Conservation (phyloP, 2,888 invertebrate genomes). For the Antheraea yamamai region DNA sequence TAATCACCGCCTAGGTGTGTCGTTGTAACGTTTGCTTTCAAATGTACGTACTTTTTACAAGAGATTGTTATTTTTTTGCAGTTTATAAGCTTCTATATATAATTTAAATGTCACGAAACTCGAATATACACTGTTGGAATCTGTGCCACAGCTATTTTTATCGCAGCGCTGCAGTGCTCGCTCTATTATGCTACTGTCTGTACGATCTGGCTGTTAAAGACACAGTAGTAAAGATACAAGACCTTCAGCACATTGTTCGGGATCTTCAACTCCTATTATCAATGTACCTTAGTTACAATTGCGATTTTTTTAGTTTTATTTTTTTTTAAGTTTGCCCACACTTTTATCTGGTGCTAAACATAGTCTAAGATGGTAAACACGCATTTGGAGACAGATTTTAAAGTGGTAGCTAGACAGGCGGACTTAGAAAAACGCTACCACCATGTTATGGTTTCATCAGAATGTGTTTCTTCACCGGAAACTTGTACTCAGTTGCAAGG, state of each 20-base stretch:
- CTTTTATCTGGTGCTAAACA: too few relatives aligned
- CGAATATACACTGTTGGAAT: not conserved
- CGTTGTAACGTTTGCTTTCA: not conserved
- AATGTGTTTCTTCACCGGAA: too few relatives aligned
- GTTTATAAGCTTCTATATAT: not conserved
- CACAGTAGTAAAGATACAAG: not conserved
- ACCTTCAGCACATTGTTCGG: too few relatives aligned
- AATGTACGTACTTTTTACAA: not conserved
- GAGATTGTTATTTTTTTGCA: not conserved
- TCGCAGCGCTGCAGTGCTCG: not conserved
- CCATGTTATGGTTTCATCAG: too few relatives aligned
- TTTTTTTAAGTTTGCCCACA: too few relatives aligned
- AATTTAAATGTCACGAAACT: not conserved
- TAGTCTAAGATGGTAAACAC: too few relatives aligned
- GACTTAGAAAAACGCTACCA: too few relatives aligned
- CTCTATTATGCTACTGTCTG: not conserved
- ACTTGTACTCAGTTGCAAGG: too few relatives aligned
- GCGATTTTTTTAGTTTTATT: not conserved
- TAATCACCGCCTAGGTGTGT: constrained; percentile 15
- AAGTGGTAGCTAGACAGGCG: too few relatives aligned
- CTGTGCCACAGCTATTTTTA: not conserved
- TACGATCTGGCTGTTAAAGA: not conserved
- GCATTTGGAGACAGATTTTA: too few relatives aligned
- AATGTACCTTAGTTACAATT: not conserved
- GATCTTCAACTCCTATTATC: too few relatives aligned